These are phyloP conservation scores for Thereva nobilitata DNA, from an alignment of 2,888 invertebrate species.

Conservation along the genomic window DNA sequence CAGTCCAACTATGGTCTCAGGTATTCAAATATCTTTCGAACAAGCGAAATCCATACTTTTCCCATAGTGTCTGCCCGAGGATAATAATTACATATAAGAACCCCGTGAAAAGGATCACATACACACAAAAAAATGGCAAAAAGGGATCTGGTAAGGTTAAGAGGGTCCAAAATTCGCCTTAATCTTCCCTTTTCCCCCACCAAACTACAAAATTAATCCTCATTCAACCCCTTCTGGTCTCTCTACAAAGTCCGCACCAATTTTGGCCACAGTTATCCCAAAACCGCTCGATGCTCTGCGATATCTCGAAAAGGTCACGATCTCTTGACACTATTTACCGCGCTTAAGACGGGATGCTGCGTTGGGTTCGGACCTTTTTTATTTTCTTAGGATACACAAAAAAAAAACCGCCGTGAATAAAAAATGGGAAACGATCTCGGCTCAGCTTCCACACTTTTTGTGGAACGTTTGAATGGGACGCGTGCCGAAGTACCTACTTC, in stretches of 20 bases:
- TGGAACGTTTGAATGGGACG: slow-evolving; percentile 29
- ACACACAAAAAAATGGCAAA: neutral
- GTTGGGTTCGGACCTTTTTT: slow-evolving; percentile 36
- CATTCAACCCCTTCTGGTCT: slow-evolving; percentile 13
- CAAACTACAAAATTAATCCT: slow-evolving; percentile 13
- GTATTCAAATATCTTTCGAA: slow-evolving; percentile 39
- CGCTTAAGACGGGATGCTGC: slow-evolving; percentile 29
- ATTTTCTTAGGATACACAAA: slow-evolving; percentile 25
- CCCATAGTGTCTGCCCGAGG: neutral
- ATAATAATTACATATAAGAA: too few relatives aligned
- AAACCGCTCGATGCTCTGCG: slow-evolving; percentile 19
- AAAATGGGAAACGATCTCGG: slow-evolving; percentile 3
- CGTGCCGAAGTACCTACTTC: slow-evolving; percentile 38
- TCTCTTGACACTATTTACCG: slow-evolving; percentile 22
- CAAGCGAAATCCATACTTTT: slow-evolving; percentile 27
- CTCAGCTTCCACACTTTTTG: slow-evolving; percentile 26
- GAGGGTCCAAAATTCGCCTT: neutral
- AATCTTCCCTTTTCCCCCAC: neutral
- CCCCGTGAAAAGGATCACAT: too few relatives aligned
- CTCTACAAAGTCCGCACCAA: neutral
- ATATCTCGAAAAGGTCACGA: slow-evolving; percentile 36
- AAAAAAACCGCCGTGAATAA: neutral
- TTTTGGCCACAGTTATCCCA: too few relatives aligned
- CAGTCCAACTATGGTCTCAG: slow-evolving; percentile 23
- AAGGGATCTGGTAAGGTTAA: neutral